A percentile compares a stretch with the other conserved stretches of the same genome.
Evolutionary conservation across 2,888 invertebrate genomes (phyloP).

Genomic region (Lithophane semibrunnea): DNA sequence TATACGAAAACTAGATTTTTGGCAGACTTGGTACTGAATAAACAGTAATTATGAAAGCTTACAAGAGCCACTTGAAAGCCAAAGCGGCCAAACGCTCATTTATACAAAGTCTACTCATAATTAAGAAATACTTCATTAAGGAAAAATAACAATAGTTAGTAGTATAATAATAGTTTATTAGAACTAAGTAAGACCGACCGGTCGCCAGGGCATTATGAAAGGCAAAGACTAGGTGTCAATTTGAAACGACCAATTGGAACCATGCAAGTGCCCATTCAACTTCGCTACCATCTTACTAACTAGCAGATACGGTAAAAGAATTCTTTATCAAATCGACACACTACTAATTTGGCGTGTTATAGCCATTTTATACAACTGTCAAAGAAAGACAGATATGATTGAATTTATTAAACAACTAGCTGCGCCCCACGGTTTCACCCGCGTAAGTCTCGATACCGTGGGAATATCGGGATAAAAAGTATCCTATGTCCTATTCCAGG

Average conservation of each 20-base stretch:
- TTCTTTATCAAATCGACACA: not conserved
- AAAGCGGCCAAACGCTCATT: not conserved
- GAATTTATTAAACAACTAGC: too few species aligned
- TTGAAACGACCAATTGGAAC: not conserved
- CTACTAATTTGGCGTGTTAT: not conserved
- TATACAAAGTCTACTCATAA: not conserved
- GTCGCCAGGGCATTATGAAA: not conserved
- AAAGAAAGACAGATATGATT: too few species aligned
- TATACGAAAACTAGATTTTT: not conserved
- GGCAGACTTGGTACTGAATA: not conserved
- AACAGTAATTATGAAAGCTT: constrained; percentile 11
- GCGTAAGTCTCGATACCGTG: too few species aligned
- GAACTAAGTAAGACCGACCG: not conserved
- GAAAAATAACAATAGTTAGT: too few species aligned
- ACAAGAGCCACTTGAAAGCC: not conserved
- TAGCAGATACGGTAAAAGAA: not conserved
- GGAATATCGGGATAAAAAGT: too few species aligned
- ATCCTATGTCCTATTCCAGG: too few species aligned
- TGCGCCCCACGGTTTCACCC: too few species aligned
- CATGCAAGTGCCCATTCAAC: not conserved
- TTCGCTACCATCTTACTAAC: not conserved
- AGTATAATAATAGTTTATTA: not conserved
- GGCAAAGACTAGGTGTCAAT: not conserved
- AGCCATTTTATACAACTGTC: not conserved
- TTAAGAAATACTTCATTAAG: not conserved